phyloP scores from a whole-genome alignment of 2,797 vertebrate genomes.

The Chrysocyon brachyurus region DNA sequence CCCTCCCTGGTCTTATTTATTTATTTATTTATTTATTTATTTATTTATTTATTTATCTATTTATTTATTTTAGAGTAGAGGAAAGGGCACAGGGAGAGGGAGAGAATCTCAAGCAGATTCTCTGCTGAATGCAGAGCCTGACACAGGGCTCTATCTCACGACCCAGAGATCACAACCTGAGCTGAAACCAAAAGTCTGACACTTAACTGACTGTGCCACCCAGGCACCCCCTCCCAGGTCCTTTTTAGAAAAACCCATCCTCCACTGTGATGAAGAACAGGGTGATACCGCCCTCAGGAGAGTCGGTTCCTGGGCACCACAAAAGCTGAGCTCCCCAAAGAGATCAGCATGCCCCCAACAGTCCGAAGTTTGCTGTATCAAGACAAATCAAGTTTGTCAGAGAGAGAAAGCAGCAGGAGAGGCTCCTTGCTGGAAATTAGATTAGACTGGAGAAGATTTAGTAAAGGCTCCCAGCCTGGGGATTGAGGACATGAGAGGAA shows the following conservation, averaged over 20 bases:
- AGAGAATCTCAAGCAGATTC: too few relatives aligned
- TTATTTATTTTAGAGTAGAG: too few relatives aligned
- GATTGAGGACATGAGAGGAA: conserved; percentile 68
- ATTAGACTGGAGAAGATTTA: conserved; percentile 70
- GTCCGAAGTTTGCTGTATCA: conserved; percentile 78
- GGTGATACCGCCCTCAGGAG: background rate
- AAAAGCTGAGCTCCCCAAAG: conserved; percentile 75
- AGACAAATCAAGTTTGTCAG: conserved; percentile 83
- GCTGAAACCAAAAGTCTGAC: background rate
- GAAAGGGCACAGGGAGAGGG: too few relatives aligned
- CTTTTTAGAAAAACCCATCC: conserved; percentile 34
- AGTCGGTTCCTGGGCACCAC: conserved; percentile 2
- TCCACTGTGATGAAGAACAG: background rate
- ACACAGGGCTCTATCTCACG: background rate
- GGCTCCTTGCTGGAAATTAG: conserved; percentile 82
- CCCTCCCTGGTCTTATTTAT: background rate
- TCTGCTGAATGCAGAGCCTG: too few relatives aligned
- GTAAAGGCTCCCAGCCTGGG: conserved; percentile 73
- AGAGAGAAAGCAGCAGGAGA: conserved; percentile 68
- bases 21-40: background rate
- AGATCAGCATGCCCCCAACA: conserved; percentile 58
- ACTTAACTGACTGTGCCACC: background rate
- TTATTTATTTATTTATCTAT: too few relatives aligned
- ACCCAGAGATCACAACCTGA: background rate
- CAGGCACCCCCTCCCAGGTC: background rate